Conservation (phyloP, 1,140 invertebrate species). For the Dinoponera quadriceps region DNA sequence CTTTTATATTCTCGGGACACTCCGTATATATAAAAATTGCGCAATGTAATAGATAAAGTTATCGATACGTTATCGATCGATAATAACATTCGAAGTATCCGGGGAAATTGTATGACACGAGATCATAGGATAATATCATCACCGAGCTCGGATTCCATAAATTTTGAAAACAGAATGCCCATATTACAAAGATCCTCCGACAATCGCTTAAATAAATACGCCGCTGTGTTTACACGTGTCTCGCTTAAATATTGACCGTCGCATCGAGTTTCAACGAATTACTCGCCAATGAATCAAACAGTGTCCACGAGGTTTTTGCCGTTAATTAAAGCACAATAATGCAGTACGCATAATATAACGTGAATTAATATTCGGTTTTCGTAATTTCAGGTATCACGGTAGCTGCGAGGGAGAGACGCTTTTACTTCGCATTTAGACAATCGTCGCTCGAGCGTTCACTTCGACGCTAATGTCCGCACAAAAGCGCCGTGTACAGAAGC, state of each 20-base stretch:
- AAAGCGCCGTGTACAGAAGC: conserved; percentile 5
- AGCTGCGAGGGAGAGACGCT: neutral
- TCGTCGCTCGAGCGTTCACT: neutral
- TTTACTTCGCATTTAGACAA: neutral
- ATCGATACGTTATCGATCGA: conserved; percentile 15
- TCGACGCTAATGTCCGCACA: conserved; percentile 11
- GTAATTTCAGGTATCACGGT: neutral
- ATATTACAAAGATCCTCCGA: neutral
- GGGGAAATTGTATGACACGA: neutral
- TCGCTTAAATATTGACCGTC: neutral
- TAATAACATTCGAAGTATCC: neutral
- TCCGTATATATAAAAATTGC: conserved; percentile 2
- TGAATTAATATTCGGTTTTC: neutral
- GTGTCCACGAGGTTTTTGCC: neutral
- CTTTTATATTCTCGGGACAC: neutral
- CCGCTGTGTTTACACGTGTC: too few species aligned
- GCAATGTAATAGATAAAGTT: conserved; percentile 7
- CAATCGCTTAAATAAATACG: neutral
- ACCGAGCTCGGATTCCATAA: neutral
- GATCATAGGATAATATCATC: neutral
- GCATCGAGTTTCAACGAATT: neutral
- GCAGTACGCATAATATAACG: neutral
- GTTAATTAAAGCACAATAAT: neutral
- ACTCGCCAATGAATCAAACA: neutral
- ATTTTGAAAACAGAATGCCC: neutral